A percentile compares a stretch with the other conserved stretches of the same genome.
Evolutionary conservation across 1,140 invertebrate genomes (phyloP).

Genomic region (Lysiphlebus fabarum): DNA sequence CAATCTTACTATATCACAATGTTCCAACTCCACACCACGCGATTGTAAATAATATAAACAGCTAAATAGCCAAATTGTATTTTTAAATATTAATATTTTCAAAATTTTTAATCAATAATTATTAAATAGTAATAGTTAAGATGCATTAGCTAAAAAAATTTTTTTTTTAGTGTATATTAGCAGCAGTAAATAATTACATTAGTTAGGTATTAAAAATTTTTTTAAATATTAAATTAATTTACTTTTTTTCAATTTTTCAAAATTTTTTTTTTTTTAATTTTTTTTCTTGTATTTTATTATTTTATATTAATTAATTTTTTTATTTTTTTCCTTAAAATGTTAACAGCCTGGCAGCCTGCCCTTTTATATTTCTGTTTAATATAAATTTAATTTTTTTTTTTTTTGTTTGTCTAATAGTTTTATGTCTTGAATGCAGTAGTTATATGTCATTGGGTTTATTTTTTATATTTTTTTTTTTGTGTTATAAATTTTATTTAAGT

Average conservation of each 20-base stretch:
- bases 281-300: neutral
- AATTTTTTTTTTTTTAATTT: neutral
- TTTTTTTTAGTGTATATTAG: conserved; percentile 23
- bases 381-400: conserved; percentile 9
- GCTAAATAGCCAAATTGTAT: conserved; percentile 41
- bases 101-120: conserved; percentile 21
- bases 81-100: conserved; percentile 26
- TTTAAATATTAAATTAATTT: conserved; percentile 11
- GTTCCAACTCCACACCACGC: conserved; percentile 56
- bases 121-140: conserved; percentile 28
- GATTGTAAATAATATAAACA: conserved; percentile 56
- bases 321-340: conserved; percentile 3
- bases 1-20: conserved; percentile 58
- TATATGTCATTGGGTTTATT: neutral
- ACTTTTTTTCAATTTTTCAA: conserved; percentile 1
- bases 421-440: neutral
- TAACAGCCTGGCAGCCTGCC: conserved; percentile 47
- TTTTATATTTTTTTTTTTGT: neutral
- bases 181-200: conserved; percentile 16
- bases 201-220: neutral
- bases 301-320: neutral
- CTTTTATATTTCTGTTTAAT: conserved; percentile 12
- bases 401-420: neutral
- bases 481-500: conserved; percentile 16
- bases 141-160: conserved; percentile 18